Percentiles rank a stretch among this genome's conserved stretches.
Conservation (phyloP, 1,140 invertebrate genomes). For the Plutomurus gul region DNA sequence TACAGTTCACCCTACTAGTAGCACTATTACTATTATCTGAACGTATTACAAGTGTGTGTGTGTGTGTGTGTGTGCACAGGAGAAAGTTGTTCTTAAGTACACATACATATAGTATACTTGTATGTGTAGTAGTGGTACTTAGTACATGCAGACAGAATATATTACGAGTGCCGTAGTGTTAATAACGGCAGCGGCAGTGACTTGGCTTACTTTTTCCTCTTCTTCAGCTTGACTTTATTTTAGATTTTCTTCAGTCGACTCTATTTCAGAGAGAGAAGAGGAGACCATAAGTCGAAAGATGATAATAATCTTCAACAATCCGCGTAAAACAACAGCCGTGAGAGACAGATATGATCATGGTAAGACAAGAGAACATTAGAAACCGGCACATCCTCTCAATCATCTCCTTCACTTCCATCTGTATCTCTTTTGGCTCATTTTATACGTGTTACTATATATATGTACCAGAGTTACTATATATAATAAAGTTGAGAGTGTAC, state of each 20-base stretch:
- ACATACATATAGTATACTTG: neutral
- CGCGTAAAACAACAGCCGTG: slow-evolving; percentile 1
- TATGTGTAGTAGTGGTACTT: too few species aligned
- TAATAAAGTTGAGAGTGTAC: too few species aligned
- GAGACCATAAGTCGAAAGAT: slow-evolving; percentile 1
- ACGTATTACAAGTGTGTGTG: neutral
- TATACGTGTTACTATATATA: too few species aligned
- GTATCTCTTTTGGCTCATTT: neutral
- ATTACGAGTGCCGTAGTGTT: neutral
- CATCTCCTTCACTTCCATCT: neutral
- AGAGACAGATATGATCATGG: slow-evolving; percentile 11
- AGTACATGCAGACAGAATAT: neutral
- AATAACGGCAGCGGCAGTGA: neutral
- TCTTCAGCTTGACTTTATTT: neutral
- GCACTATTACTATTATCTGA: neutral
- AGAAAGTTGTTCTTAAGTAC: neutral
- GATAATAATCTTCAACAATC: slow-evolving; percentile 9
- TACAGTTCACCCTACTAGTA: neutral
- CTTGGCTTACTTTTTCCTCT: neutral
- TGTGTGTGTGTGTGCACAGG: neutral
- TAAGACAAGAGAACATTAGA: slow-evolving; percentile 4
- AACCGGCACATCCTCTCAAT: neutral
- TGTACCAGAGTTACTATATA: too few species aligned
- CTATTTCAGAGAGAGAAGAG: neutral
- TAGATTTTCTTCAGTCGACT: neutral